These are phyloP conservation scores for Etheostoma nigrum DNA, from an alignment of 2,797 vertebrate species.

Conservation along the genomic window DNA sequence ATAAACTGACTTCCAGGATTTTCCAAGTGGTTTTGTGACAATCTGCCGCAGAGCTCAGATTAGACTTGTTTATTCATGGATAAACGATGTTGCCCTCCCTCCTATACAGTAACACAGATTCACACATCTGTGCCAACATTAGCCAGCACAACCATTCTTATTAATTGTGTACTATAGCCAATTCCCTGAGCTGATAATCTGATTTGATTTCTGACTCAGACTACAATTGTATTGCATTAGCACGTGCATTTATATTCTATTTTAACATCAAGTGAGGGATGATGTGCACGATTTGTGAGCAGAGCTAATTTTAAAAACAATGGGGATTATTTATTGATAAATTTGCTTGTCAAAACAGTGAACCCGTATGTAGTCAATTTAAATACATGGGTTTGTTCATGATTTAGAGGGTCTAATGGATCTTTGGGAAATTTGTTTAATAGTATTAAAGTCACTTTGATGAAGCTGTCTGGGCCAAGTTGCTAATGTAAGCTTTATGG, in stretches of 20 bases:
- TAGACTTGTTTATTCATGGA: slow-evolving; percentile 64
- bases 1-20: slow-evolving; percentile 69
- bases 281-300: not conserved
- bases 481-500: too few relatives aligned
- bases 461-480: too few relatives aligned
- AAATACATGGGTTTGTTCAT: not conserved
- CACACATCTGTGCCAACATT: slow-evolving; percentile 45
- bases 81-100: slow-evolving; percentile 19
- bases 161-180: slow-evolving; percentile 38
- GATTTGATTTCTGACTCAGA: slow-evolving; percentile 31
- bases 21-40: slow-evolving; percentile 59
- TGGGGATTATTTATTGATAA: not conserved
- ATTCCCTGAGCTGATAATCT: slow-evolving; percentile 44
- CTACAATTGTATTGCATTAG: slow-evolving; percentile 24
- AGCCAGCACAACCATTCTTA: slow-evolving; percentile 27
- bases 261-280: not conserved
- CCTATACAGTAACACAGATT: slow-evolving; percentile 28
- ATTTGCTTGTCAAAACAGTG: not conserved
- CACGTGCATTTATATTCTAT: slow-evolving; percentile 4
- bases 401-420: not conserved
- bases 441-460: too few relatives aligned
- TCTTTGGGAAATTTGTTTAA: not conserved
- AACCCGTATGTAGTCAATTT: not conserved
- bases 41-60: slow-evolving; percentile 53
- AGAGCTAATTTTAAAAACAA: not conserved